Evolutionary conservation across 2,113 vertebrate species (phyloP).

Genomic region (Atlantisia rogersi): DNA sequence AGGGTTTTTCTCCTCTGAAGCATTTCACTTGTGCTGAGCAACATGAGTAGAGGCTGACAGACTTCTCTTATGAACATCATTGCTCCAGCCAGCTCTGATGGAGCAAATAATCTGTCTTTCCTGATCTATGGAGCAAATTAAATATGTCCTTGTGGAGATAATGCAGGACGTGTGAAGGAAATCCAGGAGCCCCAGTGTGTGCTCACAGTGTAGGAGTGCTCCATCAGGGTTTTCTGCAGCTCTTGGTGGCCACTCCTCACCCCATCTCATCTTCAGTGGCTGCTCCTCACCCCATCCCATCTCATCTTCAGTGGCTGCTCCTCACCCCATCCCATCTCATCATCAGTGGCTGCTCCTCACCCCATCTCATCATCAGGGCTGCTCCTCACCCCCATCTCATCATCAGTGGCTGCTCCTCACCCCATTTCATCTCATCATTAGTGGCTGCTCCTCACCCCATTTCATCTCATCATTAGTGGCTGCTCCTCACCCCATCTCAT

Average conservation of each 20-base stretch:
- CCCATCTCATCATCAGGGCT: too few relatives aligned
- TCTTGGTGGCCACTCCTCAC: background rate
- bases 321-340: too few relatives aligned
- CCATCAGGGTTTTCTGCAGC: background rate
- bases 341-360: too few relatives aligned
- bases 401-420: too few relatives aligned
- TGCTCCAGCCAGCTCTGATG: background rate
- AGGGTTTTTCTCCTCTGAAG: background rate
- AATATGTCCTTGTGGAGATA: background rate
- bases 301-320: background rate
- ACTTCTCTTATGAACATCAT: background rate
- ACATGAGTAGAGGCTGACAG: background rate
- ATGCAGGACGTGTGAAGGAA: background rate
- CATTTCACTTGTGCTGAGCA: background rate
- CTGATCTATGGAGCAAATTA: background rate
- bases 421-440: too few relatives aligned
- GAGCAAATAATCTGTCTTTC: background rate
- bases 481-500: too few relatives aligned
- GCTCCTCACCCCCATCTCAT: too few relatives aligned
- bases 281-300: background rate
- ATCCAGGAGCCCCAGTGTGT: rapidly evolving
- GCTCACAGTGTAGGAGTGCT: rapidly evolving
- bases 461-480: too few relatives aligned
- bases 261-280: background rate
- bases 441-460: too few relatives aligned